Evolutionary conservation across 2,113 vertebrate genomes (phyloP), one percentile per base, ranked within the genome.

Genomic region (Cyprinodon variegatus): DNA sequence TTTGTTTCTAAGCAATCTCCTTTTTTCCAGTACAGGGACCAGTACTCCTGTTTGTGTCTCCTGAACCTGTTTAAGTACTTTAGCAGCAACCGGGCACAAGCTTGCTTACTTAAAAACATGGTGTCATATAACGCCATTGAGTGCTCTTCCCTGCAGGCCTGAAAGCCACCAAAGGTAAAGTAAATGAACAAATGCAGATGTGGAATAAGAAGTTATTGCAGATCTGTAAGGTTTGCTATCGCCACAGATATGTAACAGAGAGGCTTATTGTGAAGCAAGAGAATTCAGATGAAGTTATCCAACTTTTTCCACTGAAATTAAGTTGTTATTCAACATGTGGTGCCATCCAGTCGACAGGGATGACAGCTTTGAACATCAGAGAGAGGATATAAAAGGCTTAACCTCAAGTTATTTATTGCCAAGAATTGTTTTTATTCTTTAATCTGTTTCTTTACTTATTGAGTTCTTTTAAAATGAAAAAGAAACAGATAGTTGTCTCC

Each of bases 31-130:
- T 46, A 48, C 17, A 38, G 4, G 3, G 61, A 74, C 39, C 39
- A 1, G 65, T 12, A 59, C 77, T 77, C 61, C 48, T 87, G 80
- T 87, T 83, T 64, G 79, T 65, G 65, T 82, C 79, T 76, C 22
- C 15, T 57, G 81, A 70, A 77, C 79, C 73, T 72, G 72, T 64
- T 4, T 74, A 86, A 92, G 79, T 77, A 61, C 70, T 91, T 87
- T 86, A 83, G 64, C 86, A 90, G 87, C 29, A 41, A 45, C 74
- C 78, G 76, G 83, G 37, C 70, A 76, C 73, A 74, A 83, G 74
- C 75, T 71, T 6, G 11, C 70, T 76, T 45, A 65, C 74, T 74
- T 71, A 38, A 79, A 81, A 67, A 57, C 57, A 36, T 53, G 12
- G 48, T 79, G 84, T 88, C 83, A 79, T 72, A 87, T 92, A 75